Evolutionary conservation across 2,113 vertebrate genomes (phyloP), one percentile per base, ranked within the genome.

Genomic region (Myanophis thanlyinensis): DNA sequence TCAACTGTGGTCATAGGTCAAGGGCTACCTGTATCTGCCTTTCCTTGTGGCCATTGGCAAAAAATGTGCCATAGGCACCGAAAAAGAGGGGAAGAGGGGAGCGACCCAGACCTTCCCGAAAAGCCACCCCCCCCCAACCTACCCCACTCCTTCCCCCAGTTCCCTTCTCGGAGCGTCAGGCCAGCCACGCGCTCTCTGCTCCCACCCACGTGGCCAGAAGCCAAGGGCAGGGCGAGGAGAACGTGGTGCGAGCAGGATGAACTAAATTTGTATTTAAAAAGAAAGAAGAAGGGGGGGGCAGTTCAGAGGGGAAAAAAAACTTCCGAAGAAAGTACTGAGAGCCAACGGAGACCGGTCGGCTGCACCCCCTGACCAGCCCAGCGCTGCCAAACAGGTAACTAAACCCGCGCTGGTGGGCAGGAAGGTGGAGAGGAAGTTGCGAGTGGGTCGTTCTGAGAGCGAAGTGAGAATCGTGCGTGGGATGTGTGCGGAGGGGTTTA

Each of bases 191-290:
- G 80, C 88, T 90, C 46, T 13, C 22, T 51, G 92, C n/a, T 44
- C 88, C 92, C 92, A 86, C 92, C 91, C 88, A 49, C 53, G 80
- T 89, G 92, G 92, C 53, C 53, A 30, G 53, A 30, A 44, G 92
- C 92, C 92, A 93, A 93, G 92, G 92, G 92, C 88, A 93, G 92
- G 92, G 92, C 62, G 25, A 40, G 35, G 51, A 40, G 30, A 56
- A 53, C 59, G 51, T 48, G 92, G 88, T 11, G n/a, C 73, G 23
- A 51, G 40, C 56, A 44, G 91, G 91, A 88, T 88, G 73, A 30
- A 25, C 88, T 85, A 47, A 56, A 85, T 23, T 56, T 88, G 30
- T 46, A 25, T 46, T 13, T 30, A 62, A 46, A 62, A 47, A 6
- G 25, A 49, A 40, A 27, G 0, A 52, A 52, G 10, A 44, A 27